These are phyloP conservation scores for Cheilosia pagana DNA, from an alignment of 2,888 invertebrate genomes.

Conservation along the genomic window DNA sequence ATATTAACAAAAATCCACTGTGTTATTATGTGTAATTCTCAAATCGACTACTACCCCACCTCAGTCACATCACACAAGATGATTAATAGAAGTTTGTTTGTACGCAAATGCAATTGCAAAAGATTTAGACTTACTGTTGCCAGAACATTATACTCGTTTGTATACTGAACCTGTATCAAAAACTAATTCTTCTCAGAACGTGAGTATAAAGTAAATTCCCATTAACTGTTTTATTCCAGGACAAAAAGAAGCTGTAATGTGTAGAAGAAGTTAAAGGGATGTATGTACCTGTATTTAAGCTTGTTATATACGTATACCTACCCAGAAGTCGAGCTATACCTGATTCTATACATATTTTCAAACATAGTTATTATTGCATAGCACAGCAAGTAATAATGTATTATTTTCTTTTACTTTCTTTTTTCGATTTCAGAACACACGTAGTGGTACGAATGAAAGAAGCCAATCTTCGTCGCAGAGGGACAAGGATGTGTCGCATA, in stretches of 20 bases:
- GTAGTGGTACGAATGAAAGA: constrained; percentile 27
- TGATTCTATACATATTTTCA: constrained; percentile 8
- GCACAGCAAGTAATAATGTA: neutral
- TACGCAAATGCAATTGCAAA: constrained; percentile 71
- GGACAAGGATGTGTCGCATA: constrained; percentile 33
- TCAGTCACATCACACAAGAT: constrained; percentile 73
- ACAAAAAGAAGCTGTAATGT: constrained; percentile 19
- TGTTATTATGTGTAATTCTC: constrained; percentile 77
- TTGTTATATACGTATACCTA: constrained; percentile 6
- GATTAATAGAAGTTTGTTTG: constrained; percentile 73
- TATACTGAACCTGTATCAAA: constrained; percentile 68
- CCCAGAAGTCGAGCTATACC: constrained; percentile 19
- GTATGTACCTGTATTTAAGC: constrained; percentile 8
- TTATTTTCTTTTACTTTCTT: constrained; percentile 9
- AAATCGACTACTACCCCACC: constrained; percentile 73
- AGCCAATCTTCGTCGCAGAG: constrained; percentile 41
- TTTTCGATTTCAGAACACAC: constrained; percentile 49
- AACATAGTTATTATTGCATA: neutral
- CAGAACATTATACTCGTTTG: constrained; percentile 64
- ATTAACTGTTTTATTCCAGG: constrained; percentile 73
- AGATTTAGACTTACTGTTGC: constrained; percentile 72
- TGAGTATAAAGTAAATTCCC: constrained; percentile 71
- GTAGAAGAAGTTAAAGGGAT: constrained; percentile 11
- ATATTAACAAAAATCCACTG: constrained; percentile 76
- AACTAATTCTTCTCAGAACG: constrained; percentile 60